Evolutionary conservation across 2,888 invertebrate genomes (phyloP), one percentile per base, ranked within the genome.

Genomic region (Dynastes grantii): DNA sequence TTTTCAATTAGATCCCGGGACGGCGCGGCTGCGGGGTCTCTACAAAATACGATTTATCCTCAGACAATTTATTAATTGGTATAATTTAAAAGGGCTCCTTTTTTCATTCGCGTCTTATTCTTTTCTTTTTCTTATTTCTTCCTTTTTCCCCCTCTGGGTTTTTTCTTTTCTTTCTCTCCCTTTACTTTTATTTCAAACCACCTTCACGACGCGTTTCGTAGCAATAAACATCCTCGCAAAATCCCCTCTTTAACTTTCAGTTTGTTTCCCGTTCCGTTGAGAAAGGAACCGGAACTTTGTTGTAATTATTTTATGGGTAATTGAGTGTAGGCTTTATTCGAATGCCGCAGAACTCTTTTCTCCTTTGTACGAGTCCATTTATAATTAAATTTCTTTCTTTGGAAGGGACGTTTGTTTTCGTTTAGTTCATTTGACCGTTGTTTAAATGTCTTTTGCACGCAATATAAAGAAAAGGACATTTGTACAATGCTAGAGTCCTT

Each of bases 271-370:
- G 22, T 49, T 67, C 68, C 68, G 51, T 51, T 51, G 27, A 68
- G 68, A 40, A 73, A 58, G 22, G 73, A 58, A 53, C 55, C 73
- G 73, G 73, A 73, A 73, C 55, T 58, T 73, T 73, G 40, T 40
- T 73, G 73, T 73, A 73, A 73, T 73, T 73, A 73, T 73, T 73
- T 73, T 73, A 73, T 73, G 73, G 73, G 73, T 58, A 73, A 73
- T 73, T 73, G 73, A 73, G 73, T 73, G 55, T 58, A 22, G 58
- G 73, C 40, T 73, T 70, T 58, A 73, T 73, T 58, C 58, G 73
- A 73, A 73, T 58, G 5, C 58, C 73, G 73, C 73, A 45, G n/a
- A 55, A 58, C 37, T 61, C 73, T 73, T 73, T 45, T 73, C 29
- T 58, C 68, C 49, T 63, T 58, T 40, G 16, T 61, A 73, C 55